Evolutionary conservation across 2,113 vertebrate genomes (phyloP), one percentile per base, ranked within the genome.

Genomic region (Petaurus breviceps): DNA sequence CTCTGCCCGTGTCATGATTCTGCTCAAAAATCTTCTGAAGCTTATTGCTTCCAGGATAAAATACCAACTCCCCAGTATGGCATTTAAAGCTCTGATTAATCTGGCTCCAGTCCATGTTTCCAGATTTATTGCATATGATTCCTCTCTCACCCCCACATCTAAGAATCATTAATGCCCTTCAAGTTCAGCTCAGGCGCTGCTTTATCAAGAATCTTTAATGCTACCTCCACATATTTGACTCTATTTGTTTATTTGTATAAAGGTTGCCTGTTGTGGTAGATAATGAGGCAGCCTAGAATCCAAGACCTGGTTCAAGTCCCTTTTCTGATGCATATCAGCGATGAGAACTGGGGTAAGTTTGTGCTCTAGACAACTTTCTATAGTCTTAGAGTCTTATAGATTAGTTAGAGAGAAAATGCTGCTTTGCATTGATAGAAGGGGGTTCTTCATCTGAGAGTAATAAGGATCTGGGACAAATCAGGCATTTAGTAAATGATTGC

Each of bases 261-360:
- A 84, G n/a, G 19, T 2, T 4, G n/a, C n/a, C 1, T 2, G 2
- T 0, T 8, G 26, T 3, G 7, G 16, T 84, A 23, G n/a, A 84
- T 22, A 43, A 2, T 84, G 16, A 84, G n/a, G 7, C 16, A 43
- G 7, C 37, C 68, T 84, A n/a, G 31, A 43, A 23, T 43, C 37
- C n/a, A 43, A 2, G 68, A 0, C 68, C 68, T 84, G 68, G n/a
- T 43, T 84, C 68, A 84, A 84, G 0, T 22, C 11, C 37, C 68
- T 84, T 43, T 84, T 43, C n/a, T 84, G 6, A 84, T 84, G 43
- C 16, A 84, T 77, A 77, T 43, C n/a, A 6, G n/a, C 19, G 43
- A 43, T 84, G 68, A 43, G 68, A 84, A 77, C 16, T 84, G n/a
- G 14, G 37, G n/a, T 2, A 43, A 84, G n/a, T 84, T 8, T 23